These are phyloP conservation scores for Paramacrobiotus metropolitanus DNA, from an alignment of 1,140 invertebrate genomes.

Conservation along the genomic window DNA sequence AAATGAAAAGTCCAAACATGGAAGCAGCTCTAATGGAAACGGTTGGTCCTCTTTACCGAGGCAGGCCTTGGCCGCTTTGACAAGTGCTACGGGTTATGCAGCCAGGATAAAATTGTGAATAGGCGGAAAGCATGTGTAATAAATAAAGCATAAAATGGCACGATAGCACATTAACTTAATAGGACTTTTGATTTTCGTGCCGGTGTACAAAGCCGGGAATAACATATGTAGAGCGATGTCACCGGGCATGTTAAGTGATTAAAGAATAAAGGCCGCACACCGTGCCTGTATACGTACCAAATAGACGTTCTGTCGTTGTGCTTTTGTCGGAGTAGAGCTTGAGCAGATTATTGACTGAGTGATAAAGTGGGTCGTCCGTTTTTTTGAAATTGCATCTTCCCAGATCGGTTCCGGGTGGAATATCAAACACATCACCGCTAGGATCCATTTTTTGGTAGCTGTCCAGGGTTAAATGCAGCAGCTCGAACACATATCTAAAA, in stretches of 20 bases:
- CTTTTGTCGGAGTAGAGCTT: neutral
- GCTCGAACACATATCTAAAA: neutral
- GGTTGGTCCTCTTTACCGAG: neutral
- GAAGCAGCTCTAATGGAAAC: neutral
- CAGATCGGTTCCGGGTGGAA: neutral
- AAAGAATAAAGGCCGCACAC: too few species aligned
- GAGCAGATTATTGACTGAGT: neutral
- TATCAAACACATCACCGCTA: neutral
- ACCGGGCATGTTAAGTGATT: too few species aligned
- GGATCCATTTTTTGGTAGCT: neutral
- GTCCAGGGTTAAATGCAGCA: neutral
- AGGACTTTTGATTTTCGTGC: too few species aligned
- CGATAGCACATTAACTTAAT: too few species aligned
- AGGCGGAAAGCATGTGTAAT: too few species aligned
- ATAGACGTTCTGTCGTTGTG: neutral
- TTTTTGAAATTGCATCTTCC: constrained; percentile 1
- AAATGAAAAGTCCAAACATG: neutral
- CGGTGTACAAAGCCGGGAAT: too few species aligned
- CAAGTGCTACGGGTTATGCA: neutral
- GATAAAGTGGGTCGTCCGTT: neutral
- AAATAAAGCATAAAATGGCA: too few species aligned
- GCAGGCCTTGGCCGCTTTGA: neutral
- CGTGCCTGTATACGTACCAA: constrained; percentile 1
- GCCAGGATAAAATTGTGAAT: too few species aligned
- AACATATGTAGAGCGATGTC: too few species aligned